Evolutionary conservation across 2,888 invertebrate genomes (phyloP), one percentile per base, ranked within the genome.

Genomic region (Trissolcus japonicus): DNA sequence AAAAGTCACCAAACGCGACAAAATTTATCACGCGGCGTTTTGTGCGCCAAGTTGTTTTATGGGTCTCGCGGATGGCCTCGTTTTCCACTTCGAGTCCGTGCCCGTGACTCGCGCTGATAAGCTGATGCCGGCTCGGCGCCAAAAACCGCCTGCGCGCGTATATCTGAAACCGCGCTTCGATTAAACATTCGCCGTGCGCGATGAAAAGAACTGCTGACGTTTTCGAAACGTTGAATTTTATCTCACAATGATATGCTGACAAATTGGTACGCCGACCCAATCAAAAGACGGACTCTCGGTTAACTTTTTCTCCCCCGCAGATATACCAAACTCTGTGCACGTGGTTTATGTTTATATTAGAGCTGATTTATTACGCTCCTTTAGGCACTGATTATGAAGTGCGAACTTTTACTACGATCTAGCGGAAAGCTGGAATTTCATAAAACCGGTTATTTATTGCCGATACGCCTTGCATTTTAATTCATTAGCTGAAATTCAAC

Each of bases 11-110:
- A 74, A 73, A 77, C 65, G 67, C 46, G 73, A 50, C 17, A 55
- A 50, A 59, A 78, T 78, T 75, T 78, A 78, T 75, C 69, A 71
- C 55, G 35, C 35, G 71, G 71, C 63, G 67, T 78, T 78, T 75
- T 60, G 35, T 11, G 62, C 71, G 35, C 71, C 71, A 66, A 71
- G 71, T 57, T 60, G 74, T 74, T 74, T 78, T 66, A 78, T 66
- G 69, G 62, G 29, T 59, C 69, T 69, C 53, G 59, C 66, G 54
- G 50, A 54, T 78, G 78, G 61, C 78, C 78, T 73, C 78, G 78
- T 78, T 78, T 78, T 74, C 78, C 66, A 73, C 71, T 61, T 78
- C 74, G 78, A 73, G 62, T 62, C 50, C 35, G 53, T 62, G 71
- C 67, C 78, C 74, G 59, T 66, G 41, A 78, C 71, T 54, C 62